Conservation (phyloP, 1,140 invertebrate species). For the Rhopalosiphum maidis region DNA sequence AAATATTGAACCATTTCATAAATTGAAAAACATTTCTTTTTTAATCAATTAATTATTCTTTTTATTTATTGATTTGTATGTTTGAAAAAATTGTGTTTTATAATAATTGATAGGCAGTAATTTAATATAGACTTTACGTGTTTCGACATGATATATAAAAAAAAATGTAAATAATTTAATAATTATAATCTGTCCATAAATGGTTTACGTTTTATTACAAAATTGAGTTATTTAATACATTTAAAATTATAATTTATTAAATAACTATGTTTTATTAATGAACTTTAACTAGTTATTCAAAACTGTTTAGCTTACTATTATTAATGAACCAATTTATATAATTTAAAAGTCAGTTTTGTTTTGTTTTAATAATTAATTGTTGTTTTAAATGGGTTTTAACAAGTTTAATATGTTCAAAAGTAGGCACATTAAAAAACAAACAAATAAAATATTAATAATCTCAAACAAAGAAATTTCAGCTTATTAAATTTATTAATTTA, state of each 20-base stretch:
- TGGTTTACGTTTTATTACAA: not conserved
- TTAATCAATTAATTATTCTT: not conserved
- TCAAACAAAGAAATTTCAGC: not conserved
- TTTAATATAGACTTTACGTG: not conserved
- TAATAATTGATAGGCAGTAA: not conserved
- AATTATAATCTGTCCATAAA: not conserved
- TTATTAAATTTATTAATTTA: not conserved
- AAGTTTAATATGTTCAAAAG: not conserved
- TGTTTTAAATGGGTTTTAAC: not conserved
- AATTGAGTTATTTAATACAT: not conserved
- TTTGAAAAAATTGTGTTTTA: not conserved
- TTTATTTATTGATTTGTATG: not conserved
- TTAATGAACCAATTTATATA: slow-evolving; percentile 6
- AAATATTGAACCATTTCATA: not conserved
- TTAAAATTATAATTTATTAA: not conserved
- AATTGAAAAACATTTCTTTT: not conserved
- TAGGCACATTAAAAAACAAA: not conserved
- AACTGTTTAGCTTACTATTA: not conserved
- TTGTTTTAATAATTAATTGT: not conserved
- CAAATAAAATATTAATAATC: not conserved
- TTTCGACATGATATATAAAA: not conserved
- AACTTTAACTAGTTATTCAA: not conserved
- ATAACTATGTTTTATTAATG: not conserved
- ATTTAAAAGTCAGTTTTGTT: not conserved
- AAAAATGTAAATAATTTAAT: not conserved